Conservation (phyloP, 2,113 vertebrate species). For the Passer domesticus region DNA sequence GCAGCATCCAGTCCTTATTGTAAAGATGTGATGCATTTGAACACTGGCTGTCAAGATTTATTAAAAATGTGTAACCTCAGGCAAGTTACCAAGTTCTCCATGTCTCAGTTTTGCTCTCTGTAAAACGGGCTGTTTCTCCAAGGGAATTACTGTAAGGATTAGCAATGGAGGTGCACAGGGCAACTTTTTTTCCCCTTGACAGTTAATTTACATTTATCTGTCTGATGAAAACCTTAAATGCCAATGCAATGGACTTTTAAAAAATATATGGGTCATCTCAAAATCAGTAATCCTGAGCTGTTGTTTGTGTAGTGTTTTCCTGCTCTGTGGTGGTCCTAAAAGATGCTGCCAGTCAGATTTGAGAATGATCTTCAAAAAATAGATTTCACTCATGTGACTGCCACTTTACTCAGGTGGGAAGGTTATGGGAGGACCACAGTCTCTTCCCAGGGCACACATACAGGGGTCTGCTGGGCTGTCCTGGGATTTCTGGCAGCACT, state of each 20-base stretch:
- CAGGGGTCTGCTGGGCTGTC: not conserved
- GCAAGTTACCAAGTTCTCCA: not conserved
- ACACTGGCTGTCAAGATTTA: not conserved
- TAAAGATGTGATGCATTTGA: not conserved
- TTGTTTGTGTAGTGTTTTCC: not conserved
- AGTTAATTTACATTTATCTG: not conserved
- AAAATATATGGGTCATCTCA: fast-evolving
- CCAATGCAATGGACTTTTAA: not conserved
- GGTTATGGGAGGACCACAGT: not conserved
- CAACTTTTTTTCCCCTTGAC: not conserved
- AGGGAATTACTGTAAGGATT: not conserved
- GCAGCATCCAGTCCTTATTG: not conserved
- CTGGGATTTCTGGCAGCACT: fast-evolving
- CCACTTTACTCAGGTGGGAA: not conserved
- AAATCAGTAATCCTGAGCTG: not conserved
- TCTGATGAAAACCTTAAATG: not conserved
- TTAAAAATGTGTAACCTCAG: not conserved
- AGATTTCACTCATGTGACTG: fast-evolving
- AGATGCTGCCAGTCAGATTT: not conserved
- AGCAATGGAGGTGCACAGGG: not conserved
- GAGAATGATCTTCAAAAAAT: not conserved
- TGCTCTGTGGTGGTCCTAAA: not conserved
- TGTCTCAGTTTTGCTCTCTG: not conserved
- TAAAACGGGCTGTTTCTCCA: not conserved
- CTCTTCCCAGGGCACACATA: not conserved